phyloP scores from a whole-genome alignment of 2,113 vertebrate genomes.

The Austrofundulus limnaeus region DNA sequence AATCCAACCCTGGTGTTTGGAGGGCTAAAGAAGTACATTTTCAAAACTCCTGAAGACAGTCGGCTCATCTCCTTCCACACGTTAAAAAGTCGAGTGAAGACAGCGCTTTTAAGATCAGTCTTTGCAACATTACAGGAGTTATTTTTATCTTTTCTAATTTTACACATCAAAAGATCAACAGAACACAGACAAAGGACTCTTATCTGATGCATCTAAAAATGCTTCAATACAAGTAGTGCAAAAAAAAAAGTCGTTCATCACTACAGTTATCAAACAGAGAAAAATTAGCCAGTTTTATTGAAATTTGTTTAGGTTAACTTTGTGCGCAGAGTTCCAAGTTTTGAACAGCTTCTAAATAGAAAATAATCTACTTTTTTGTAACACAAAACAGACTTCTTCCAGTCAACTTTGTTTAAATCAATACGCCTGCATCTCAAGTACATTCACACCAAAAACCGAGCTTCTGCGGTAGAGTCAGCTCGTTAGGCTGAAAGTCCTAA shows the following conservation, averaged over 20 bases:
- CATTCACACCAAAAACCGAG: constrained; percentile 20
- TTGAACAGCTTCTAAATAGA: no score
- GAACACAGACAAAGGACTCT: constrained; percentile 23
- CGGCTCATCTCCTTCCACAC: constrained; percentile 16
- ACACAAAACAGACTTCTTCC: no score
- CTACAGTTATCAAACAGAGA: no score
- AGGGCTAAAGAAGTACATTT: constrained; percentile 15
- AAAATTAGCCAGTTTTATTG: no score
- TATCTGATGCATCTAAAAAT: constrained; percentile 34
- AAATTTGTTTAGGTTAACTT: no score
- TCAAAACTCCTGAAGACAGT: constrained; percentile 18
- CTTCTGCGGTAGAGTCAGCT: constrained; percentile 35
- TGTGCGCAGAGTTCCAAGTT: no score
- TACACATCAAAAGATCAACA: constrained; percentile 4
- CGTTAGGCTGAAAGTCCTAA: constrained; percentile 45
- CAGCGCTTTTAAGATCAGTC: constrained; percentile 24
- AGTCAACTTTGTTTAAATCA: no score
- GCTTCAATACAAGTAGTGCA: not conserved
- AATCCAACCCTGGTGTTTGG: constrained; percentile 27
- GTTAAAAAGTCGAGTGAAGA: constrained; percentile 25
- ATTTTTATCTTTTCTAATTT: not conserved
- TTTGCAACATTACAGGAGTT: not conserved
- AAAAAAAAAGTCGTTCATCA: no score
- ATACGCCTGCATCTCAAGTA: not conserved
- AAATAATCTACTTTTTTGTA: no score